Conservation (phyloP, 1,140 invertebrate genomes). For the Pectinophora gossypiella region DNA sequence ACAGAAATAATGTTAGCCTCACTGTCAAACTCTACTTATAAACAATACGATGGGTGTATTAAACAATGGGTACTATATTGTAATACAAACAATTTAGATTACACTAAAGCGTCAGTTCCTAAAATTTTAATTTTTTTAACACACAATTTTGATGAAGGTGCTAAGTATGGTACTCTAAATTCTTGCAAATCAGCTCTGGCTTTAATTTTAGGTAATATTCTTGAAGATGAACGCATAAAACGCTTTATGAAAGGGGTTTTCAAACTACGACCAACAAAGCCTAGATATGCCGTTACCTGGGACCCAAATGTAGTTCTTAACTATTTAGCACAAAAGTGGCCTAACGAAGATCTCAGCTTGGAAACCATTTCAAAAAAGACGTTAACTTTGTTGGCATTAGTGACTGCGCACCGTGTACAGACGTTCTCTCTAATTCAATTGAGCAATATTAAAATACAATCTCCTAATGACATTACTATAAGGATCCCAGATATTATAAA, state of each 20-base stretch:
- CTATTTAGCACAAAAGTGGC: not conserved
- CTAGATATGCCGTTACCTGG: slow-evolving; percentile 7
- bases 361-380: not conserved
- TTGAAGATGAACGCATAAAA: slow-evolving; percentile 3
- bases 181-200: not conserved
- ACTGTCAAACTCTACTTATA: slow-evolving; percentile 7
- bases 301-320: slow-evolving; percentile 3
- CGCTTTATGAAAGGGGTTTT: slow-evolving; percentile 7
- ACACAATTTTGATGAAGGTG: slow-evolving; percentile 9
- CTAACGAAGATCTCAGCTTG: slow-evolving; percentile 1
- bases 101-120: slow-evolving; percentile 1
- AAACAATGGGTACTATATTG: slow-evolving; percentile 13
- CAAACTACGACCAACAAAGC: not conserved
- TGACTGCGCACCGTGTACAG: slow-evolving; percentile 6
- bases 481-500: not conserved
- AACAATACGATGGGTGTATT: slow-evolving; percentile 12
- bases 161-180: slow-evolving; percentile 11
- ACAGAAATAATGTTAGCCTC: slow-evolving; percentile 16
- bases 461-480: not conserved
- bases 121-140: slow-evolving; percentile 9
- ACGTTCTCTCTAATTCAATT: not conserved
- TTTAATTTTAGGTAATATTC: not conserved
- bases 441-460: not conserved
- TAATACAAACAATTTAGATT: slow-evolving; percentile 5
- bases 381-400: slow-evolving; percentile 1